Percentiles rank a stretch among this genome's conserved stretches.
These are phyloP conservation scores for Tupiocoris notatus DNA, from an alignment of 2,888 invertebrate genomes.

Conservation along the genomic window DNA sequence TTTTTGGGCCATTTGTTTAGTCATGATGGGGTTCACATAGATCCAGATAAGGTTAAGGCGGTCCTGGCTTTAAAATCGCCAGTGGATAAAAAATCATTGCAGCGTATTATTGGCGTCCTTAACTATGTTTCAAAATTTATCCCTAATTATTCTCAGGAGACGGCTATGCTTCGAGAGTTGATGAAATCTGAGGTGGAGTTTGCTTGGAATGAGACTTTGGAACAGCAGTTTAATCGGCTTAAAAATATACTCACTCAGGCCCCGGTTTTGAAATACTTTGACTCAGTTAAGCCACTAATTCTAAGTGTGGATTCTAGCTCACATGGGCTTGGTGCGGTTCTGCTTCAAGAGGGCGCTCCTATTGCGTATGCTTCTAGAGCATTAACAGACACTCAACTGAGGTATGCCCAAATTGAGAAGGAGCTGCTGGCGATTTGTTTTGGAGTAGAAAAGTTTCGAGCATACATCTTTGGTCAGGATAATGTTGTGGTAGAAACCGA, in stretches of 20 bases:
- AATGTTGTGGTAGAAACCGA: background rate
- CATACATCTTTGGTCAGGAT: background rate
- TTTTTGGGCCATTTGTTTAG: slow-evolving; percentile 51
- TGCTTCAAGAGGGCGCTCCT: background rate
- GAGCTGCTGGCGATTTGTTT: background rate
- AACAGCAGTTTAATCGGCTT: slow-evolving; percentile 35
- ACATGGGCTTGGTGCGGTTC: background rate
- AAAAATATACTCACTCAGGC: slow-evolving; percentile 23
- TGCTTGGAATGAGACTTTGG: slow-evolving; percentile 43
- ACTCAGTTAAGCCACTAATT: background rate
- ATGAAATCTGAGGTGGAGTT: slow-evolving; percentile 45
- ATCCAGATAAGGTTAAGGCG: background rate
- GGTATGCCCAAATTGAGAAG: background rate
- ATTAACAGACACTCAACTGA: background rate
- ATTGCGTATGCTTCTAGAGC: background rate
- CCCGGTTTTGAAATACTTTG: background rate
- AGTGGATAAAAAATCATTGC: background rate
- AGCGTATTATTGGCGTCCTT: background rate
- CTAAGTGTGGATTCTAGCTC: background rate
- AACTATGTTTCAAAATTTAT: slow-evolving; percentile 1
- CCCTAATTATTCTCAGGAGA: slow-evolving; percentile 19
- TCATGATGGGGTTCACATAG: background rate
- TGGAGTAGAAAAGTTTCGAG: background rate
- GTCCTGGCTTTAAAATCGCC: background rate
- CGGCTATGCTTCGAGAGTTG: slow-evolving; percentile 45